phyloP scores from a whole-genome alignment of 2,797 vertebrate species.

The Lagodon rhomboides region DNA sequence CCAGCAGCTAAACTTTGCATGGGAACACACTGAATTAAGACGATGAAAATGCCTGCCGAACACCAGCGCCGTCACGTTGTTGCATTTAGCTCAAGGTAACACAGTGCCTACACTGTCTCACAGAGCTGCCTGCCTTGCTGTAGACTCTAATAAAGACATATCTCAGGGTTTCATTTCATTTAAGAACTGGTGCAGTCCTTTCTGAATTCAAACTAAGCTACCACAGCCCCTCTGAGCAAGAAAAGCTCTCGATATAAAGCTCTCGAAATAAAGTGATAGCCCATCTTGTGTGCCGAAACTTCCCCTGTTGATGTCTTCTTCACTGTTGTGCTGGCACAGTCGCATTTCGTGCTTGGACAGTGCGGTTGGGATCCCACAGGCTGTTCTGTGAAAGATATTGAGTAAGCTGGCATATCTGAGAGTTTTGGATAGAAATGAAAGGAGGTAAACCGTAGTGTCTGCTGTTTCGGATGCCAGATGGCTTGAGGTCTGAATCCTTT shows the following conservation, averaged over 20 bases:
- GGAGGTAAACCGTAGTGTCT: constrained; percentile 62
- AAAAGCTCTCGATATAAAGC: constrained; percentile 17
- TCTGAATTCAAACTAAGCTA: neutral
- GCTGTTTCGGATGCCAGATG: constrained; percentile 69
- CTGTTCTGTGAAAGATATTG: constrained; percentile 71
- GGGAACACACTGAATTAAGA: neutral
- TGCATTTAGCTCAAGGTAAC: neutral
- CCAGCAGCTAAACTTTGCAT: neutral
- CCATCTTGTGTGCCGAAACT: constrained; percentile 36
- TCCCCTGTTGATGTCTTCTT: constrained; percentile 41
- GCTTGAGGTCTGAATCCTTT: constrained; percentile 60
- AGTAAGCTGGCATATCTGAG: constrained; percentile 66
- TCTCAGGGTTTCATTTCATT: too few relatives aligned
- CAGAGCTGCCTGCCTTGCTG: neutral
- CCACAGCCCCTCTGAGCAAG: neutral
- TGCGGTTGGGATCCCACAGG: constrained; percentile 61
- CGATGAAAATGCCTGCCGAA: neutral
- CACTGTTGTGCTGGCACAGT: constrained; percentile 51
- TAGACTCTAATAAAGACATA: neutral
- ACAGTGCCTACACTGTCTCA: neutral
- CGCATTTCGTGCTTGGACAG: constrained; percentile 56
- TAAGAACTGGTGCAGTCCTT: neutral
- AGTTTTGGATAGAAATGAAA: constrained; percentile 77
- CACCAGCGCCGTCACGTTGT: neutral
- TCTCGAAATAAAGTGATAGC: constrained; percentile 27